Conservation (phyloP, 2,797 vertebrate genomes). For the Nannoperca obscura region DNA sequence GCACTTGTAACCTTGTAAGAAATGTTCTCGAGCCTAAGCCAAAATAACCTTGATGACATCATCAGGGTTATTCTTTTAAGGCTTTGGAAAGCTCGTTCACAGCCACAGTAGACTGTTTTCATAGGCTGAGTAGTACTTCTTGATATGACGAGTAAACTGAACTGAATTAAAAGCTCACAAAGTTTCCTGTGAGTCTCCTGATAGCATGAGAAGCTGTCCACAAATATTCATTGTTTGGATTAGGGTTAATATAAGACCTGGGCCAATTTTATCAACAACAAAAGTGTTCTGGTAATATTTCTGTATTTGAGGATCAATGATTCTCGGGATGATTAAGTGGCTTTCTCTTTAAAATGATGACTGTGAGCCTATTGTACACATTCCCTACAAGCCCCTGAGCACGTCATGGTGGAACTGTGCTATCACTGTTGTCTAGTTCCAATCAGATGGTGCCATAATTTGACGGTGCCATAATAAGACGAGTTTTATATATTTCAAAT, state of each 20-base stretch:
- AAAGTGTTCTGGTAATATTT: background rate
- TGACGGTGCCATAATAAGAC: background rate
- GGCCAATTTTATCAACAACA: background rate
- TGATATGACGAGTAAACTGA: background rate
- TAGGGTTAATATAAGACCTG: background rate
- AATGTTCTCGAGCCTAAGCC: too few species aligned
- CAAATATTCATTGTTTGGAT: background rate
- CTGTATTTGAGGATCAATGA: background rate
- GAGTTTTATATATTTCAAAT: constrained; percentile 9
- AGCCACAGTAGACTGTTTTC: constrained; percentile 8
- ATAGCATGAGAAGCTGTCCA: background rate
- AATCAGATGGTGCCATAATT: constrained; percentile 7
- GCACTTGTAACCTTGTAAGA: too few species aligned
- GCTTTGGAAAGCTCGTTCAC: background rate
- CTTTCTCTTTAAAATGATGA: constrained; percentile 10
- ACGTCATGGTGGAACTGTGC: constrained; percentile 7
- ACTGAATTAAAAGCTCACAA: background rate
- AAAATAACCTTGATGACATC: constrained; percentile 8
- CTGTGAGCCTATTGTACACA: constrained; percentile 27
- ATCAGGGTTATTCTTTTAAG: constrained; percentile 2
- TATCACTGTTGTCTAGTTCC: constrained; percentile 19
- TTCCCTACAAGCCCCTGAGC: constrained; percentile 25
- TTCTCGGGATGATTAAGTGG: background rate
- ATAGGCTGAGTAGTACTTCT: background rate
- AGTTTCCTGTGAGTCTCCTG: background rate